phyloP scores from a whole-genome alignment of 2,113 vertebrate genomes.

The Rhinoderma darwinii region DNA sequence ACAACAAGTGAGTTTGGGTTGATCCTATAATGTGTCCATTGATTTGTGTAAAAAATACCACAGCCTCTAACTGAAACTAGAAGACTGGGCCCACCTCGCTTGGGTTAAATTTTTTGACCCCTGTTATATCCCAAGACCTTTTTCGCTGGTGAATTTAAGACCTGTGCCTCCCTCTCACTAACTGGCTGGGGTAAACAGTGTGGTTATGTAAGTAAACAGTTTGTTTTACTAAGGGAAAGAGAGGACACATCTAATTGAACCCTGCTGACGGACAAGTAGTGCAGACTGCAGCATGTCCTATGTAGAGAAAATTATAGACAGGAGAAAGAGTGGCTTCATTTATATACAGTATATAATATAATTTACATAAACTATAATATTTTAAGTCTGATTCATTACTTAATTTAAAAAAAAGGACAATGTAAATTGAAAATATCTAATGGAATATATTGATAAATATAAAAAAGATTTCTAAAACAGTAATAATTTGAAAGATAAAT shows the following conservation, averaged over 20 bases:
- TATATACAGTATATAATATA: background rate
- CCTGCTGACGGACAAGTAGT: slow-evolving; percentile 84
- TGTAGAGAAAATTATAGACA: slow-evolving; percentile 66
- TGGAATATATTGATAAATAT: background rate
- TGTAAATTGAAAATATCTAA: background rate
- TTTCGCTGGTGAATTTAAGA: slow-evolving; percentile 78
- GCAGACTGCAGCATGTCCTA: slow-evolving; percentile 78
- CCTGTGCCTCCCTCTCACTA: slow-evolving; percentile 68
- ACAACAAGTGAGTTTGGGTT: slow-evolving; percentile 80
- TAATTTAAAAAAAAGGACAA: background rate
- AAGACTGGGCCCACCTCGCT: slow-evolving; percentile 72
- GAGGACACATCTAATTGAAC: slow-evolving; percentile 80
- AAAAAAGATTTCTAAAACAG: too few relatives aligned
- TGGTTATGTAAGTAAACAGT: slow-evolving; percentile 83
- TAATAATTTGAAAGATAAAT: background rate
- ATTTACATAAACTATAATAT: background rate
- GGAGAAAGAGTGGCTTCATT: background rate
- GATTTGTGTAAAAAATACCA: slow-evolving; percentile 72
- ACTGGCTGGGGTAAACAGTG: slow-evolving; percentile 82
- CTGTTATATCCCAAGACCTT: slow-evolving; percentile 76
- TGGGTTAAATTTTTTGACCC: slow-evolving; percentile 86
- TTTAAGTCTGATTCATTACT: background rate
- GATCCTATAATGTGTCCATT: slow-evolving; percentile 79
- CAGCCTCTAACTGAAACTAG: slow-evolving; percentile 73
- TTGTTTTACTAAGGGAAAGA: slow-evolving; percentile 83